phyloP scores from a whole-genome alignment of 1,140 invertebrate species.

The Medauroidea extradentata region DNA sequence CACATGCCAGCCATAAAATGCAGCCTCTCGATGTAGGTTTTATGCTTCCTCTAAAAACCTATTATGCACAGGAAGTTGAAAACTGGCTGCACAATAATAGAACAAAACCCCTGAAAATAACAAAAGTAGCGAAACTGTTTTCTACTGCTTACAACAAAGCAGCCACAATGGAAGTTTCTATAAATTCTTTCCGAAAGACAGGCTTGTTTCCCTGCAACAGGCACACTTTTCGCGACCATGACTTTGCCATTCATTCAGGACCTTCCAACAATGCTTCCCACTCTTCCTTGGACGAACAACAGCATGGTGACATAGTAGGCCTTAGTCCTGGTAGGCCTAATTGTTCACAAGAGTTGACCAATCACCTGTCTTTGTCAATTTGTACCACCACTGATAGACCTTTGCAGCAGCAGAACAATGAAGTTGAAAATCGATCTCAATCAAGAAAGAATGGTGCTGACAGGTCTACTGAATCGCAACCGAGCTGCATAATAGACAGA shows the following conservation, averaged over 20 bases:
- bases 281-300: no score
- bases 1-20: not conserved
- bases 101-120: not conserved
- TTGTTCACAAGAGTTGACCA: no score
- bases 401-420: no score
- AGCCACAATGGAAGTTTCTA: not conserved
- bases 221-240: not conserved
- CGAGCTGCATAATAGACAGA: no score
- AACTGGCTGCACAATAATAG: slow-evolving; percentile 23
- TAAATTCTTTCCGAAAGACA: not conserved
- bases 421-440: no score
- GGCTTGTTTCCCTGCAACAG: not conserved
- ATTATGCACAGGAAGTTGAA: slow-evolving; percentile 32
- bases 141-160: slow-evolving; percentile 1
- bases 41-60: slow-evolving; percentile 37
- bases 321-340: no score
- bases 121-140: slow-evolving; percentile 2
- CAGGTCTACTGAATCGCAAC: no score
- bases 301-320: no score
- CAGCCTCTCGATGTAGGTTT: slow-evolving; percentile 34
- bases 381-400: no score
- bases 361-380: no score
- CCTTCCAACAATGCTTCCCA: no score
- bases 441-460: no score
- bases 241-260: not conserved